Conservation (phyloP, 2,888 invertebrate genomes). For the Epistrophe grossulariae region DNA sequence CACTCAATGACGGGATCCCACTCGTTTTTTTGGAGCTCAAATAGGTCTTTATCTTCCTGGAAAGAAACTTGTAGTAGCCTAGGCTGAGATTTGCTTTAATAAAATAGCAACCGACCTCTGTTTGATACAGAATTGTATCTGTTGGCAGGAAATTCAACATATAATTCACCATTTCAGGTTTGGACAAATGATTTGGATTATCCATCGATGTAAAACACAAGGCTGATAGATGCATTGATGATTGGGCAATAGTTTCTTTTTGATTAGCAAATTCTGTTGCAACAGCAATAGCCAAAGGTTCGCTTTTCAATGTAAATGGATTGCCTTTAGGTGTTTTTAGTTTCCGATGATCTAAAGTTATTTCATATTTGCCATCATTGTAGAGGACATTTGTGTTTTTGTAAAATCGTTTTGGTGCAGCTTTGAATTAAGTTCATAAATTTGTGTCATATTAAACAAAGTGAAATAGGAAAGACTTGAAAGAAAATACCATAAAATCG, state of each 20-base stretch:
- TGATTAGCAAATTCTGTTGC: slow-evolving; percentile 98
- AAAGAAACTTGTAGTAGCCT: slow-evolving; percentile 28
- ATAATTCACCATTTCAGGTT: slow-evolving; percentile 90
- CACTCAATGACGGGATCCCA: slow-evolving; percentile 96
- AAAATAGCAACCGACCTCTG: slow-evolving; percentile 86
- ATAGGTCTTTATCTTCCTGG: slow-evolving; percentile 92
- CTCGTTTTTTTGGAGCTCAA: slow-evolving; percentile 89
- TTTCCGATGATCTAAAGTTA: slow-evolving; percentile 94
- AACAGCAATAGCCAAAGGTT: slow-evolving; percentile 95
- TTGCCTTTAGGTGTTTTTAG: slow-evolving; percentile 95
- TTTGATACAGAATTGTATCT: slow-evolving; percentile 92
- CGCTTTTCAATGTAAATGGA: slow-evolving; percentile 90
- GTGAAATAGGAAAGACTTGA: not conserved
- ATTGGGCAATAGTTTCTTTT: slow-evolving; percentile 89
- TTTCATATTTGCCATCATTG: slow-evolving; percentile 90
- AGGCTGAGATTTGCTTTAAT: not conserved
- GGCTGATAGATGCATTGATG: slow-evolving; percentile 96
- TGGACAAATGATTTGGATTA: slow-evolving; percentile 93
- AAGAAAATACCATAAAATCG: slow-evolving; percentile 77
- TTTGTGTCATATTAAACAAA: slow-evolving; percentile 52
- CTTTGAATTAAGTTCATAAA: slow-evolving; percentile 68
- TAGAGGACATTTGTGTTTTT: slow-evolving; percentile 89
- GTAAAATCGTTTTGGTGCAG: slow-evolving; percentile 89
- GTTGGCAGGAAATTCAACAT: slow-evolving; percentile 92
- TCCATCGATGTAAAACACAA: slow-evolving; percentile 96